Percentiles rank a stretch among this genome's conserved stretches.
Evolutionary conservation across 2,797 vertebrate species (phyloP).

Genomic region (Hippocampus kuda): DNA sequence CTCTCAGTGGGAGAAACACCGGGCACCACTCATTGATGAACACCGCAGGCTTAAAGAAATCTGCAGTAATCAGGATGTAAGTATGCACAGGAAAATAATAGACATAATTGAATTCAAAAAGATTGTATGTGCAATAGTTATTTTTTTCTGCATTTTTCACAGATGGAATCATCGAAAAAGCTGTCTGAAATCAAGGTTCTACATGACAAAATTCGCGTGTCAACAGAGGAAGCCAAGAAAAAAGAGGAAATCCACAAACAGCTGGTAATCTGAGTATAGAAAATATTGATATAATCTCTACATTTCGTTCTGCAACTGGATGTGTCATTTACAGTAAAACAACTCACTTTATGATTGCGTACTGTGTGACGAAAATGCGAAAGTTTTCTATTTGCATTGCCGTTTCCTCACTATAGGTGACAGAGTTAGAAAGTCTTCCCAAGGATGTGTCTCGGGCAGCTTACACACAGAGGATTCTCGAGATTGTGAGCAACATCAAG

Average conservation of each 20-base stretch:
- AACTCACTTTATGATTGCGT: background rate
- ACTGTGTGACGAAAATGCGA: background rate
- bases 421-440: conserved; percentile 78
- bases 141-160: conserved; percentile 9
- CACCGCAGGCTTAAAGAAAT: conserved; percentile 76
- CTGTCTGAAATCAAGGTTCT: conserved; percentile 77
- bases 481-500: conserved; percentile 87
- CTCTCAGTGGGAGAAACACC: conserved; percentile 85
- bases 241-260: conserved; percentile 82
- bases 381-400: background rate
- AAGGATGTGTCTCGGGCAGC: conserved; percentile 77
- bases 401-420: conserved; percentile 54
- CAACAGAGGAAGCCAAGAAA: conserved; percentile 78
- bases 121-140: background rate
- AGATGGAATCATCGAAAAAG: conserved; percentile 80
- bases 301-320: background rate
- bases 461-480: conserved; percentile 85
- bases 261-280: conserved; percentile 59
- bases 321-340: background rate
- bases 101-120: too few species aligned
- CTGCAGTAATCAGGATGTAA: conserved; percentile 75
- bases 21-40: conserved; percentile 76
- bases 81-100: background rate
- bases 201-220: conserved; percentile 74
- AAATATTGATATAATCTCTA: background rate